Base-by-base conservation (phyloP, 2,888 invertebrate genomes). In the Himalopsyche anomala region DNA sequence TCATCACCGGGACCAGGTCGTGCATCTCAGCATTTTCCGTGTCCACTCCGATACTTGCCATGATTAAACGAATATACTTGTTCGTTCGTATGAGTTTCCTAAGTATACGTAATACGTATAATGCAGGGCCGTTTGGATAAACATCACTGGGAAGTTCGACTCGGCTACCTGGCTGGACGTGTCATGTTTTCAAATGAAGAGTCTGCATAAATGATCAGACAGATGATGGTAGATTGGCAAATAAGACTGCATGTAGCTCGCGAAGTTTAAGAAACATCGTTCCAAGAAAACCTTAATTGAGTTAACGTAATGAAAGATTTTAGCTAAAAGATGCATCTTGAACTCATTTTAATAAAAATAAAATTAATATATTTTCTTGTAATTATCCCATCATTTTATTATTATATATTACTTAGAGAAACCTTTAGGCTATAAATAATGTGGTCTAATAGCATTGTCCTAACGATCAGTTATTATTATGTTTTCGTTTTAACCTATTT, bases 171-270 rank as follows among this genome's bases (percentile, higher is more conserved):
- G 62, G 36, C 62, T 38, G 62, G 45, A 56, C 62, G 82, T 83
- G 82, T 83, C 82, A 83, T 55, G 82, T 83, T 83, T 83, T 15
- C 40, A 62, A 83, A 83, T 83, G 82, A 83, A 56, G 54, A 45
- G 54, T 19, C 54, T 36, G 81, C 51, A 9, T n/a, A 42, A 80
- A 42, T 42, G 62, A 42, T 42, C 28, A 80, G 80, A 80, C n/a
- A n/a, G 80, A 80, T 45, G 45, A 45, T 11, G 45, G 45, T 40
- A 42, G 80, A 80, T 80, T 38, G 80, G 80, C 38, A 80, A 19
- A 62, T 62, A 19, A 62, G 28, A 62, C 62, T 19, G 51, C 51
- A 51, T 15, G 51, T 51, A 51, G 51, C 8, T 51, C 15, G 51
- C 51, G 51, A 15, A 15, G 51, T 15, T 51, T 51, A 51, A 51